Evolutionary conservation across 2,797 vertebrate species (phyloP).

Genomic region (Pyrocephalus nanus): DNA sequence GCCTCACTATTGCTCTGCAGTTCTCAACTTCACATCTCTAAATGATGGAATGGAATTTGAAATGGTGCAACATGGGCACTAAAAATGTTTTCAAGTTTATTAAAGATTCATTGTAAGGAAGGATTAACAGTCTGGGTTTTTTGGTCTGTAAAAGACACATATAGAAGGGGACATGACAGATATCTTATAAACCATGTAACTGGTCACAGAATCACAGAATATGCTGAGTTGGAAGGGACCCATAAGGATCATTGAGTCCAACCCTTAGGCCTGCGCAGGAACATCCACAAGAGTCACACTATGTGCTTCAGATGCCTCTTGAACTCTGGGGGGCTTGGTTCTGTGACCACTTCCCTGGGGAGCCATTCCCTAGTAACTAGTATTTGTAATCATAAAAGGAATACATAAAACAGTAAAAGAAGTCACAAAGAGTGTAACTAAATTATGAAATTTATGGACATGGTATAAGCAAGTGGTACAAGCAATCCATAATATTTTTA

Average conservation of each 20-base stretch:
- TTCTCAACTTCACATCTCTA: neutral
- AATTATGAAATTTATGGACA: neutral
- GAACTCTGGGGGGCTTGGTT: neutral
- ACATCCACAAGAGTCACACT: neutral
- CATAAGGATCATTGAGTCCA: neutral
- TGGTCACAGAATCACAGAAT: neutral
- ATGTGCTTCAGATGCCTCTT: neutral
- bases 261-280: too few relatives aligned
- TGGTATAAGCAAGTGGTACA: neutral
- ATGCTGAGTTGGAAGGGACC: neutral
- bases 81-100: neutral
- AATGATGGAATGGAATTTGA: neutral
- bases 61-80: neutral
- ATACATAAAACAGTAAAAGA: neutral
- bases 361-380: neutral
- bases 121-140: neutral
- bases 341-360: neutral
- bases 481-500: neutral
- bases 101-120: neutral
- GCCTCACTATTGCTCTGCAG: neutral
- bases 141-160: neutral
- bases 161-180: neutral
- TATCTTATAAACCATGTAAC: neutral
- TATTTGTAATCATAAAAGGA: neutral
- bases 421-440: neutral